Evolutionary conservation across 2,797 vertebrate genomes (phyloP).

Genomic region (Nasua narica): DNA sequence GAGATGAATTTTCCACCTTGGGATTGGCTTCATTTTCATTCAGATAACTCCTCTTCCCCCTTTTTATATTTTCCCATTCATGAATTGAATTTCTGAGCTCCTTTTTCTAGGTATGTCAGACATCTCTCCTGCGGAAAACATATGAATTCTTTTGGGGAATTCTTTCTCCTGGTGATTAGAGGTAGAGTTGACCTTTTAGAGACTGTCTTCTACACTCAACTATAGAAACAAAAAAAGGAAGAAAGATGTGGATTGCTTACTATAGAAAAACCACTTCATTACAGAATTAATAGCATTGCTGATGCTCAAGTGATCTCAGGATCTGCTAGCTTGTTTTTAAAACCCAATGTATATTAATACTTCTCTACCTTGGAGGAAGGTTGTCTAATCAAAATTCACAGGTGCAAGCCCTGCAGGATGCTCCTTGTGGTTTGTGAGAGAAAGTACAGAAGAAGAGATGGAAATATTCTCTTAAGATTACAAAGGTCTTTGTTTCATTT

Average conservation of each 20-base stretch:
- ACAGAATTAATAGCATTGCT: background rate
- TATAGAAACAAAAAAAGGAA: background rate
- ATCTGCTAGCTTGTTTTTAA: conserved; percentile 22
- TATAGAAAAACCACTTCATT: background rate
- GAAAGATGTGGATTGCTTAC: background rate
- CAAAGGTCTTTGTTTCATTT: background rate
- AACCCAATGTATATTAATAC: background rate
- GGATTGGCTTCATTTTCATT: background rate
- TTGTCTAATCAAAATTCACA: conserved; percentile 34
- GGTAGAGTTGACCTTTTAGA: background rate
- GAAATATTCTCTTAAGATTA: background rate
- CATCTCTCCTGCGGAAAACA: background rate
- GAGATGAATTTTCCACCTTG: background rate
- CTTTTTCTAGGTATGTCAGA: background rate
- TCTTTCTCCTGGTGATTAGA: background rate
- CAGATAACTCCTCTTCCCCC: too few relatives aligned
- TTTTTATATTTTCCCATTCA: background rate
- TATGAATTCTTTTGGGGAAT: background rate
- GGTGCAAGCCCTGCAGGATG: background rate
- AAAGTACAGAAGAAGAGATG: background rate
- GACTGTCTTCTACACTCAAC: background rate
- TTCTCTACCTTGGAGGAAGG: background rate
- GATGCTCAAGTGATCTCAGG: background rate
- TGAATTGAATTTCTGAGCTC: background rate
- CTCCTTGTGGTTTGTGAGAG: background rate